Base-by-base conservation (phyloP, 2,113 vertebrate species). In the Scomber scombrus region DNA sequence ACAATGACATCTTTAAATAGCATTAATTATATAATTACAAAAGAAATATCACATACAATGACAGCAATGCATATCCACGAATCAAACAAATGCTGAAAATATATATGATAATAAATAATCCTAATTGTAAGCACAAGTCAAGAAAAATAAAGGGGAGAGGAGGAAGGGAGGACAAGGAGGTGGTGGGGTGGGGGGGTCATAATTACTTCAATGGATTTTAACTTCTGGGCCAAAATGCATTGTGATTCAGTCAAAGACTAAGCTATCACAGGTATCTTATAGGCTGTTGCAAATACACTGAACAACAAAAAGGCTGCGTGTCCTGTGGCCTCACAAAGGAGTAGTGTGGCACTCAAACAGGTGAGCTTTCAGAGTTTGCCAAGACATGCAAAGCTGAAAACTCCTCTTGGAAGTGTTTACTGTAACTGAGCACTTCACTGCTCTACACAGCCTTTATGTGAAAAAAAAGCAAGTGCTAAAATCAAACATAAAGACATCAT, bases 61-160 rank as follows among this genome's bases (percentile, higher is more conserved):
- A 95, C 92, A 92, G 92, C 87, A 94, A 94, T 93, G 91, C 86
- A 89, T 91, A 90, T 87, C 85, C 89, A 92, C 86, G 26, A 91
- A 90, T 94, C 92, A 94, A 95, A 91, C 90, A 91, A 92, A 94
- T 92, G 91, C 87, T 85, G 89, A 93, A 94, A 95, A 92, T 87
- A 93, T 89, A 91, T 89, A 94, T 94, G 92, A 92, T 93, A 95
- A 95, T 95, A 96, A 95, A 94, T 95, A 95, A 95, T 92, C 85
- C 93, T 88, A 88, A 83, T 84, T 83, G 82, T 91, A 92, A 89
- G 93, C 89, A 92, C 86, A 86, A 85, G 84, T 83, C 66, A 77
- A 89, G 78, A 64, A 75, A 85, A 80, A 81, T 67, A 86, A 84
- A 84, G 61, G 52, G 77, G 23, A 26, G 23, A 26, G 23, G 23